Evolutionary conservation across 2,888 invertebrate species (phyloP).

Genomic region (Eilema sororculum): DNA sequence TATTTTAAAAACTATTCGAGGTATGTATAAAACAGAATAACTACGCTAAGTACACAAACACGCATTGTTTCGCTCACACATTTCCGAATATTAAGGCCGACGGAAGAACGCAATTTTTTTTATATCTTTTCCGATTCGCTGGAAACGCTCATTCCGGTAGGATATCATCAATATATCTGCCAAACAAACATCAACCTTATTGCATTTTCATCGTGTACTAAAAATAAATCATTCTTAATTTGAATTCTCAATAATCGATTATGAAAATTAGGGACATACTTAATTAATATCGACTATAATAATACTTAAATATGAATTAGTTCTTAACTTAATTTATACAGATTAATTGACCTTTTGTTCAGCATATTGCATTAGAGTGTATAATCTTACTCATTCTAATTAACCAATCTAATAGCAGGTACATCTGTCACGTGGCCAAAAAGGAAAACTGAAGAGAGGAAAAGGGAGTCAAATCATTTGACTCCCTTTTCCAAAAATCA

Average conservation of each 20-base stretch:
- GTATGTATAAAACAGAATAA: constrained; percentile 31
- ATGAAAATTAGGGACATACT: background rate
- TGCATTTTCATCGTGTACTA: background rate
- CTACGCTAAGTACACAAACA: constrained; percentile 31
- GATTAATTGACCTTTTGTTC: too few relatives aligned
- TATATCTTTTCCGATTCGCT: constrained; percentile 80
- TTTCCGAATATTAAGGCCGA: constrained; percentile 77
- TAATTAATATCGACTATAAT: background rate
- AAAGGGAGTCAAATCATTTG: background rate
- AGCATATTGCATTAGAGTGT: background rate
- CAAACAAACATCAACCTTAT: constrained; percentile 46
- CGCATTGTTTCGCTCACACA: constrained; percentile 59
- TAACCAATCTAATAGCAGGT: background rate
- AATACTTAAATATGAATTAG: background rate
- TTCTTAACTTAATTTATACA: background rate
- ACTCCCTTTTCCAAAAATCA: background rate
- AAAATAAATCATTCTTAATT: background rate
- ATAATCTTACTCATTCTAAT: background rate
- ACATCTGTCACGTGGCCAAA: background rate
- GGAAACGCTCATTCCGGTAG: constrained; percentile 76
- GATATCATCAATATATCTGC: constrained; percentile 47
- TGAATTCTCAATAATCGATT: background rate
- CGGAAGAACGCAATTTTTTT: constrained; percentile 79
- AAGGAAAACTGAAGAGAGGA: background rate
- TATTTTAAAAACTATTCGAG: constrained; percentile 23